Evolutionary conservation across 1,140 invertebrate genomes (phyloP).

Genomic region (Sitophilus oryzae): DNA sequence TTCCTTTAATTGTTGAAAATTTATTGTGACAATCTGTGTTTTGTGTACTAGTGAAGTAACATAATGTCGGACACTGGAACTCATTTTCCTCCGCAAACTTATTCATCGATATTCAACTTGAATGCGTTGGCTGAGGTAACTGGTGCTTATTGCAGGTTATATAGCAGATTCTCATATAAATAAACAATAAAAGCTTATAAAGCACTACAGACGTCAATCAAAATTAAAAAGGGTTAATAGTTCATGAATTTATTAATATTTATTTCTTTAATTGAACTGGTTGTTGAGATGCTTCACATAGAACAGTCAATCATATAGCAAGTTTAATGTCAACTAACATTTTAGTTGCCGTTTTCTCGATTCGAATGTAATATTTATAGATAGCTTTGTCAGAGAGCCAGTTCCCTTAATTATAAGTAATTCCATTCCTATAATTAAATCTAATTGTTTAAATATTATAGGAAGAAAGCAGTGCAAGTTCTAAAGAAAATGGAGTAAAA

Average conservation of each 20-base stretch:
- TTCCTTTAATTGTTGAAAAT: not conserved
- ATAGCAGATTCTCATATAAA: no score
- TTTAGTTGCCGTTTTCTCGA: no score
- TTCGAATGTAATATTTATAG: no score
- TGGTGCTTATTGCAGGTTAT: slow-evolving; percentile 1
- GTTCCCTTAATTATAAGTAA: no score
- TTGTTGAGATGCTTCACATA: no score
- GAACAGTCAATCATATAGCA: no score
- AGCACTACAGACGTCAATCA: no score
- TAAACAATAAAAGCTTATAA: not conserved
- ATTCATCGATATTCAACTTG: slow-evolving; percentile 23
- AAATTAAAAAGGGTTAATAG: not conserved
- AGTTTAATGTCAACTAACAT: no score
- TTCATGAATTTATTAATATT: not conserved
- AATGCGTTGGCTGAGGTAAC: slow-evolving; percentile 21
- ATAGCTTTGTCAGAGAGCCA: no score
- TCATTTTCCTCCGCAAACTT: slow-evolving; percentile 27
- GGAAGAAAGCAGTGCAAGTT: not conserved
- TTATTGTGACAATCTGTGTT: not conserved
- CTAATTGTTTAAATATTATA: no score
- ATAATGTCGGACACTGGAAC: slow-evolving; percentile 20
- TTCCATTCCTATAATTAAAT: no score
- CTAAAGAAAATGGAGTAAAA: not conserved
- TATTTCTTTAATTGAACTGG: no score
- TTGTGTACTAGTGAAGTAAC: not conserved